phyloP scores from a whole-genome alignment of 2,797 vertebrate genomes.

The Notolabrus celidotus region DNA sequence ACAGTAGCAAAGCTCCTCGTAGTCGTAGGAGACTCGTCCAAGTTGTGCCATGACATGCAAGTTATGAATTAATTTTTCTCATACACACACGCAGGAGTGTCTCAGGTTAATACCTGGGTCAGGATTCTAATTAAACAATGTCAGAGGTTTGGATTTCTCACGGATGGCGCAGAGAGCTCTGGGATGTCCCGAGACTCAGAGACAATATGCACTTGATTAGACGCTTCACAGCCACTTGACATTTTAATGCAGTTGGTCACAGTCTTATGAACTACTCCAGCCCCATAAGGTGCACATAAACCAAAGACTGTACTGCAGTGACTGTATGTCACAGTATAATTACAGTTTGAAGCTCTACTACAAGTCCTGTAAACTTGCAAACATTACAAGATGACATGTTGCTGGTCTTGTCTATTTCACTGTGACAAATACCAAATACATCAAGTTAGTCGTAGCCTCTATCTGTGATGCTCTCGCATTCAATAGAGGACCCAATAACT shows the following conservation, averaged over 20 bases:
- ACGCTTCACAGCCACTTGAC: slow-evolving; percentile 28
- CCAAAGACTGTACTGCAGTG: background rate
- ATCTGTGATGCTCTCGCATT: no score
- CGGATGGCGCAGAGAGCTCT: slow-evolving; percentile 32
- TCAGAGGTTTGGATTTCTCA: slow-evolving; percentile 49
- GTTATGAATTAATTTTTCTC: slow-evolving; percentile 23
- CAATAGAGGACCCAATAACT: no score
- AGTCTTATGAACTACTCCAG: slow-evolving; percentile 5
- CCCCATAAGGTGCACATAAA: background rate
- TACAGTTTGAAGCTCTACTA: background rate
- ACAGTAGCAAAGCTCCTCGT: slow-evolving; percentile 25
- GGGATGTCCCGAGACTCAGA: slow-evolving; percentile 40
- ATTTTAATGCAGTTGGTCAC: slow-evolving; percentile 37
- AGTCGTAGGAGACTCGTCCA: background rate
- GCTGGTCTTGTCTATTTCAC: background rate
- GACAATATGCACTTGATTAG: slow-evolving; percentile 50
- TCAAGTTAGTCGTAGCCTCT: no score
- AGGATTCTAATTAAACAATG: slow-evolving; percentile 58
- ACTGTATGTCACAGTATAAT: background rate
- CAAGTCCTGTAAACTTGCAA: background rate
- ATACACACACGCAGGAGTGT: slow-evolving; percentile 18
- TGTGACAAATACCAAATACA: no score
- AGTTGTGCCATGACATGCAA: slow-evolving; percentile 29
- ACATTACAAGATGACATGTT: no score
- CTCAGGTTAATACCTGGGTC: slow-evolving; percentile 48